These are phyloP conservation scores for Ictidomys tridecemlineatus DNA, from an alignment of 2,113 vertebrate genomes.

Conservation along the genomic window DNA sequence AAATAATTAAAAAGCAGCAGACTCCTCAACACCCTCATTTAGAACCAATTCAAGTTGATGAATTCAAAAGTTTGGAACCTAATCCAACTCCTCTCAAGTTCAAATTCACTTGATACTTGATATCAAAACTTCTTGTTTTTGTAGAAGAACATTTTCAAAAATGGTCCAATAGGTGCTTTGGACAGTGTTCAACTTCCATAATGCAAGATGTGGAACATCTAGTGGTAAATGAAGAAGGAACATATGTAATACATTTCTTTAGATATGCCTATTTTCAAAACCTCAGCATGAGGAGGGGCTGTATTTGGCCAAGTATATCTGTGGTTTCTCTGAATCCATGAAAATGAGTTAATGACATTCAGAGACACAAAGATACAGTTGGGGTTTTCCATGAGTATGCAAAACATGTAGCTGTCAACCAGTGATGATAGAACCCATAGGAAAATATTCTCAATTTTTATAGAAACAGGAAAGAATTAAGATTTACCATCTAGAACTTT, in stretches of 20 bases:
- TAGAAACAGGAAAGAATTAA: conserved; percentile 62
- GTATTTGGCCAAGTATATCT: conserved; percentile 1
- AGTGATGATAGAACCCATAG: not conserved
- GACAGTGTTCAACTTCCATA: conserved; percentile 13
- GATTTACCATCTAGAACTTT: not conserved
- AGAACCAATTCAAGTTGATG: conserved; percentile 48
- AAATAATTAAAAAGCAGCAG: not conserved
- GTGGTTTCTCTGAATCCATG: conserved; percentile 51
- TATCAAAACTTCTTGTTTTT: conserved; percentile 43
- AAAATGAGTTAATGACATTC: conserved; percentile 60
- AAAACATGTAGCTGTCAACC: not conserved
- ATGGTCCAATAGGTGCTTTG: conserved; percentile 43
- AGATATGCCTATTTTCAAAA: conserved; percentile 59
- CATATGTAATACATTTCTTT: conserved; percentile 35
- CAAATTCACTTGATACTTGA: conserved; percentile 48
- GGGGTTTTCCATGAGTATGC: conserved; percentile 17
- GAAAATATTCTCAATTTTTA: conserved; percentile 55
- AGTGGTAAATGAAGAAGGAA: conserved; percentile 25
- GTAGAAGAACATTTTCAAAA: conserved; percentile 51
- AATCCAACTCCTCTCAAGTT: conserved; percentile 53
- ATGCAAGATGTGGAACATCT: conserved; percentile 36
- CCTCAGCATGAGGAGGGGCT: not conserved
- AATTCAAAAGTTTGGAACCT: conserved; percentile 49
- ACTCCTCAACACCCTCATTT: not conserved
- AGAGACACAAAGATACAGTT: conserved; percentile 61